Conservation (phyloP, 1,140 invertebrate species). For the Diorhabda sublineata region DNA sequence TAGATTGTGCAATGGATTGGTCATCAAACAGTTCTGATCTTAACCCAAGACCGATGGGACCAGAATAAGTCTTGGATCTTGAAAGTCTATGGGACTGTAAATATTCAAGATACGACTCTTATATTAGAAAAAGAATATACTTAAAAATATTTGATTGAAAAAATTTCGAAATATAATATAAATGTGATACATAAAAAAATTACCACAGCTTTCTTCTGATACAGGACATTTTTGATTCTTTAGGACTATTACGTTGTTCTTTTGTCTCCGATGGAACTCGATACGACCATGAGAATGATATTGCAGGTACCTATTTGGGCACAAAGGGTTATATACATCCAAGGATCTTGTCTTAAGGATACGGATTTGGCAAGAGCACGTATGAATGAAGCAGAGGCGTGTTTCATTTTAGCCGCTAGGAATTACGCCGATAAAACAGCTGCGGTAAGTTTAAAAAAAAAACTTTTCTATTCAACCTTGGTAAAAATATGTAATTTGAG, state of each 20-base stretch:
- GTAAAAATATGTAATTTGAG: no score
- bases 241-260: constrained; percentile 96
- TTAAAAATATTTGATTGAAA: no score
- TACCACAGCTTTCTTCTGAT: neutral
- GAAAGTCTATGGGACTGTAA: no score
- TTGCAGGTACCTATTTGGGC: constrained; percentile 98
- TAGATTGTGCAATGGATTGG: no score
- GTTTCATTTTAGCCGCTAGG: constrained; percentile 89
- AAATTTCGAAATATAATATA: no score
- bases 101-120: no score
- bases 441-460: constrained; percentile 58
- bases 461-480: no score
- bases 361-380: constrained; percentile 87
- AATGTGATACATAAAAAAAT: no score
- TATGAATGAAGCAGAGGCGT: constrained; percentile 95
- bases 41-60: no score
- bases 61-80: no score
- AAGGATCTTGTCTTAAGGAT: constrained; percentile 85
- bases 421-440: constrained; percentile 97
- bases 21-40: no score
- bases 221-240: neutral
- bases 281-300: constrained; percentile 92
- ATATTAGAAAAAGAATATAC: no score
- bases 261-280: constrained; percentile 93
- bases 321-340: constrained; percentile 95